These are phyloP conservation scores for Neopipo cinnamomea DNA, from an alignment of 2,113 vertebrate species.

Conservation along the genomic window DNA sequence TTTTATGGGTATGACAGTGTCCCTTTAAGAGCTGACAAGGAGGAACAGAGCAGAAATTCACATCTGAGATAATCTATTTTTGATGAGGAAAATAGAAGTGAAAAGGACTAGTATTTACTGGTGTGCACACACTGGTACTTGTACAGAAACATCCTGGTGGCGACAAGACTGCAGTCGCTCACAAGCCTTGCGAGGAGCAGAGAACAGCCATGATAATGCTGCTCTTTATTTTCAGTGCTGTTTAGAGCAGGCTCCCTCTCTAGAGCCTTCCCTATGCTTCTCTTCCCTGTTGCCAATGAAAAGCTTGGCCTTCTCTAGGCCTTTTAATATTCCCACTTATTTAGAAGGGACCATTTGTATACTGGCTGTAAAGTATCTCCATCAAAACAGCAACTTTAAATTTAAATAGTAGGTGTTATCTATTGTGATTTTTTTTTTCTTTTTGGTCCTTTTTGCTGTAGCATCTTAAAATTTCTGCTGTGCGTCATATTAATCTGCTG, in stretches of 20 bases:
- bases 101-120: conserved; percentile 66
- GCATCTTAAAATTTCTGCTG: not conserved
- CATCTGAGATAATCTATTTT: conserved; percentile 43
- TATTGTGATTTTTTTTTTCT: not conserved
- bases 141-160: conserved; percentile 72
- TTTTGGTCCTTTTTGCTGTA: not conserved
- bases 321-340: conserved; percentile 3
- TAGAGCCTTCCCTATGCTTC: conserved; percentile 42
- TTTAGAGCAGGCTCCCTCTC: conserved; percentile 43
- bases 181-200: conserved; percentile 52
- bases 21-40: conserved; percentile 32
- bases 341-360: not conserved
- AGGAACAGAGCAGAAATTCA: conserved; percentile 41
- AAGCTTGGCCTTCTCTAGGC: conserved; percentile 30
- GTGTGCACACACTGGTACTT: conserved; percentile 60
- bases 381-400: not conserved
- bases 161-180: conserved; percentile 64
- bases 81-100: conserved; percentile 52
- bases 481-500: not conserved
- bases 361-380: not conserved
- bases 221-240: conserved; percentile 59
- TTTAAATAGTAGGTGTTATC: not conserved
- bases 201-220: conserved; percentile 68
- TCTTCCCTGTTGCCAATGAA: not conserved
- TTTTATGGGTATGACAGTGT: not conserved